A percentile compares a stretch with the other conserved stretches of the same genome.
These are phyloP conservation scores for Acanthosoma haemorrhoidale DNA, from an alignment of 2,888 invertebrate species.

Conservation along the genomic window DNA sequence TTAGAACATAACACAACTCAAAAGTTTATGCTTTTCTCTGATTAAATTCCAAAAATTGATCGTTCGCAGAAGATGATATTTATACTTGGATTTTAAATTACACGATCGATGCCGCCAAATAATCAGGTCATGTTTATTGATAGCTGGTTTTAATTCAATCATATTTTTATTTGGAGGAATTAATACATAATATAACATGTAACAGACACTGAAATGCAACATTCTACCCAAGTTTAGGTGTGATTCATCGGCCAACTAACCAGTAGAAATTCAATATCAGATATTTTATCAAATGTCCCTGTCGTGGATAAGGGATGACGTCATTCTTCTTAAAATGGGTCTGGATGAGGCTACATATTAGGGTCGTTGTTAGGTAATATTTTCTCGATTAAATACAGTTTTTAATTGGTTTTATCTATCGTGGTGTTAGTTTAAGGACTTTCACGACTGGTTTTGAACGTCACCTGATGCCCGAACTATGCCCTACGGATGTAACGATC, in stretches of 20 bases:
- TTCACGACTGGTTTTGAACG: no score
- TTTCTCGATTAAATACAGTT: not conserved
- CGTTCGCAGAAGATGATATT: no score
- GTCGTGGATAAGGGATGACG: slow-evolving; percentile 33
- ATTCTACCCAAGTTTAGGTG: not conserved
- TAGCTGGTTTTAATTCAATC: not conserved
- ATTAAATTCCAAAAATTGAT: no score
- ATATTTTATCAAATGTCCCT: slow-evolving; percentile 24
- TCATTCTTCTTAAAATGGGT: slow-evolving; percentile 39
- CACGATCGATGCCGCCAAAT: not conserved
- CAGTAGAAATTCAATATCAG: slow-evolving; percentile 20
- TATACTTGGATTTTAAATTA: slow-evolving; percentile 1
- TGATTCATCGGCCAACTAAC: not conserved
- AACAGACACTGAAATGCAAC: not conserved
- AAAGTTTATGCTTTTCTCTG: no score
- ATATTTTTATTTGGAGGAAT: not conserved
- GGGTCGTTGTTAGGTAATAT: slow-evolving; percentile 28
- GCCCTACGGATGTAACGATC: not conserved
- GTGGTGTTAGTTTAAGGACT: no score
- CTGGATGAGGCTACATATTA: slow-evolving; percentile 34
- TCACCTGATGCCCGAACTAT: no score
- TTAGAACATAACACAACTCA: no score
- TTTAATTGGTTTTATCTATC: no score
- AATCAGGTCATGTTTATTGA: not conserved
- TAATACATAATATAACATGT: no score